Percentiles rank a stretch among this genome's conserved stretches.
These are phyloP conservation scores for Anorthoa munda DNA, from an alignment of 2,888 invertebrate species.

Conservation along the genomic window DNA sequence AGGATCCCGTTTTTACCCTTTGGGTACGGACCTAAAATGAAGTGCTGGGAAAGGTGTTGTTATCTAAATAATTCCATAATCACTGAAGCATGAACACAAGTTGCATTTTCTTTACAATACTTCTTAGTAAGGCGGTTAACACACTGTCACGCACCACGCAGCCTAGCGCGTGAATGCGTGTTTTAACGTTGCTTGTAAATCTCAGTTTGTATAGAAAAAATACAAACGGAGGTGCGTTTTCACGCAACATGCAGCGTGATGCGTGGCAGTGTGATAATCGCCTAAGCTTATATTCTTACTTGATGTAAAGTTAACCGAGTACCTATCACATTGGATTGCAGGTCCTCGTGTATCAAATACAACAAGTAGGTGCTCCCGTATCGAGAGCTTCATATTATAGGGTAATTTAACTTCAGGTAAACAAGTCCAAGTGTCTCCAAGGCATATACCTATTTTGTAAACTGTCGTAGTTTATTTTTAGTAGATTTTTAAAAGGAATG, in stretches of 20 bases:
- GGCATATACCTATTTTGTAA: constrained; percentile 20
- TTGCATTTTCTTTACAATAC: too few relatives aligned
- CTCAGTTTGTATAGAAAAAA: too few relatives aligned
- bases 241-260: too few relatives aligned
- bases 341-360: constrained; percentile 5
- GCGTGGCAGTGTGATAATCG: too few relatives aligned
- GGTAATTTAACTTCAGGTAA: constrained; percentile 38
- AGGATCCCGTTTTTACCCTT: too few relatives aligned
- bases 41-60: not conserved
- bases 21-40: too few relatives aligned
- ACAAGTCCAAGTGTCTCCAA: constrained; percentile 18
- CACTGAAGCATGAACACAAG: too few relatives aligned
- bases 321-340: not conserved
- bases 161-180: too few relatives aligned
- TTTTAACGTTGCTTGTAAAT: too few relatives aligned
- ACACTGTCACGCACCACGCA: too few relatives aligned
- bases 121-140: too few relatives aligned
- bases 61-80: not conserved
- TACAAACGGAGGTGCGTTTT: too few relatives aligned
- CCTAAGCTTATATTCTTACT: not conserved
- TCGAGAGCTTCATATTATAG: constrained; percentile 29
- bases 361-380: constrained; percentile 13
- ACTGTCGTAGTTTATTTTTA: not conserved
- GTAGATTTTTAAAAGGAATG: not conserved
- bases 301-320: not conserved